Evolutionary conservation across 2,113 vertebrate genomes (phyloP).

Genomic region (Psephotus haematonotus): DNA sequence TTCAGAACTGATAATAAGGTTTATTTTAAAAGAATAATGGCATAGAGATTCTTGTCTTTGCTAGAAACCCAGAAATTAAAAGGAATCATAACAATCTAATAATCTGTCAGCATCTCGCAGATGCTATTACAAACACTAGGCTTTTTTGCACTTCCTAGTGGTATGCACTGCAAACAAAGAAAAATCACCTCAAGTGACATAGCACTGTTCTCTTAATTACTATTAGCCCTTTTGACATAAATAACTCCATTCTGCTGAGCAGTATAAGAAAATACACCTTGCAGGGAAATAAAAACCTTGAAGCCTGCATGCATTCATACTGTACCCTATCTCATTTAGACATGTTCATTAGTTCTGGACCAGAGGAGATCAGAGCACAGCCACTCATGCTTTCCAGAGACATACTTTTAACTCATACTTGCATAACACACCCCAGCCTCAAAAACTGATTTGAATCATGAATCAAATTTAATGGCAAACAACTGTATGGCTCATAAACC

Average conservation of each 20-base stretch:
- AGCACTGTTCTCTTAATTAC: neutral
- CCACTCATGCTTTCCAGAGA: neutral
- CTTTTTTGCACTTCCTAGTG: neutral
- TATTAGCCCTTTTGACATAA: neutral
- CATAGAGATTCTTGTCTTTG: neutral
- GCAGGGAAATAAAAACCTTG: neutral
- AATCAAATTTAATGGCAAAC: conserved; percentile 8
- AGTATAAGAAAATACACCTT: neutral
- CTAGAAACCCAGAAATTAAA: neutral
- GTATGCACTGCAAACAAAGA: neutral
- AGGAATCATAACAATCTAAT: neutral
- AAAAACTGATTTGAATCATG: neutral
- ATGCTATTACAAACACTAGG: neutral
- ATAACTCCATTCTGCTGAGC: neutral
- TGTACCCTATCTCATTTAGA: neutral
- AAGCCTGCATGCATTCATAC: neutral
- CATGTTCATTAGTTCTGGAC: neutral
- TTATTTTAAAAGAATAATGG: neutral
- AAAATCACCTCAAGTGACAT: neutral
- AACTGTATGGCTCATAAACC: neutral
- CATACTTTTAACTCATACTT: neutral
- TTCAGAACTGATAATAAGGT: neutral
- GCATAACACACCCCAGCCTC: neutral
- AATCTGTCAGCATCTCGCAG: neutral
- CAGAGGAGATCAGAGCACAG: neutral